Percentiles rank a stretch among this genome's conserved stretches.
Conservation (phyloP, 2,797 vertebrate species). For the Pipistrellus kuhlii region DNA sequence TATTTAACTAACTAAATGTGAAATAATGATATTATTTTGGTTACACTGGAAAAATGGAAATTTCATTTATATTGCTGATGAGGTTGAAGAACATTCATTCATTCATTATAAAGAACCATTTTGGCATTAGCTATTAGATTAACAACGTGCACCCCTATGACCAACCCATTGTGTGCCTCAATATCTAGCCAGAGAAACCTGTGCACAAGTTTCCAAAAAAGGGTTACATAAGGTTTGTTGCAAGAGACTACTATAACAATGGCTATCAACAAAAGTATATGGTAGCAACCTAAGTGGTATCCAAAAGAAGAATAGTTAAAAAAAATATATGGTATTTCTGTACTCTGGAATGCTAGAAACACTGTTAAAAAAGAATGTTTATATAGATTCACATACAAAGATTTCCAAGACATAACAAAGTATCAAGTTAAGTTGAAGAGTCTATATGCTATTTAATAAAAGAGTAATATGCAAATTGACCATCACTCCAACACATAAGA, state of each 20-base stretch:
- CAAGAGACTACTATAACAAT: background rate
- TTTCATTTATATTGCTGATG: background rate
- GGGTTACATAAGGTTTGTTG: background rate
- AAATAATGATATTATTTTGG: background rate
- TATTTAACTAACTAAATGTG: background rate
- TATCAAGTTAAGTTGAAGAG: conserved; percentile 18
- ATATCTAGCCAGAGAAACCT: background rate
- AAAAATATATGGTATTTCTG: background rate
- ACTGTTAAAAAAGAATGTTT: background rate
- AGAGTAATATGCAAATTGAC: too few relatives aligned
- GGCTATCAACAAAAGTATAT: background rate
- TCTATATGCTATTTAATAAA: background rate
- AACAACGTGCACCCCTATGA: accelerated
- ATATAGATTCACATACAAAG: background rate
- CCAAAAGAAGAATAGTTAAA: background rate
- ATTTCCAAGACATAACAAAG: background rate
- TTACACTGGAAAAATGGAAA: background rate
- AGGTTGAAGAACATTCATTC: background rate
- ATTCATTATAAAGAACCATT: background rate
- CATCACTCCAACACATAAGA: too few relatives aligned
- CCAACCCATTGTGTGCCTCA: background rate
- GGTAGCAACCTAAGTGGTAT: too few relatives aligned
- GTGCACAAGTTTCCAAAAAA: background rate
- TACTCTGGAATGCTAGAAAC: background rate
- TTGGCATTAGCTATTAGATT: background rate